A percentile compares a stretch with the other conserved stretches of the same genome.
Conservation (phyloP, 2,888 invertebrate species). For the Chrysotoxum bicinctum region DNA sequence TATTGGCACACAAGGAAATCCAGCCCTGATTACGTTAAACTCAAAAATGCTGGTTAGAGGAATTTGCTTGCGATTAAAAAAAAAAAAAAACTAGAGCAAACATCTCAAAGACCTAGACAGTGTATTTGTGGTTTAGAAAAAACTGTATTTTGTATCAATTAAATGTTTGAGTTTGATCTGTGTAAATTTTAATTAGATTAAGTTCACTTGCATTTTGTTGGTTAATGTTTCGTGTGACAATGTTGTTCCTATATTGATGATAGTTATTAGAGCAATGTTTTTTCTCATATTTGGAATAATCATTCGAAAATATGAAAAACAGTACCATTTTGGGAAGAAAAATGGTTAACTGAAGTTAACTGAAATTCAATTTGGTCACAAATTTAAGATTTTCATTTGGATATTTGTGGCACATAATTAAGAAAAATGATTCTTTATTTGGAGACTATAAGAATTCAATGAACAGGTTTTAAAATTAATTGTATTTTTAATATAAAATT, state of each 20-base stretch:
- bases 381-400: neutral
- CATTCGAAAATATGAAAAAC: neutral
- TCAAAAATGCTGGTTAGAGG: neutral
- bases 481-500: no score
- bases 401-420: neutral
- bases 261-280: neutral
- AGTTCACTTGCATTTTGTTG: neutral
- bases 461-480: no score
- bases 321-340: neutral
- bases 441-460: neutral
- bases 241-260: neutral
- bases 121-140: neutral
- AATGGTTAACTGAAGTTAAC: no score
- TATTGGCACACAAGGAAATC: no score
- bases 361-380: neutral
- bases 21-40: neutral
- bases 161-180: neutral
- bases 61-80: slow-evolving; percentile 1
- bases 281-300: neutral
- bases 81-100: slow-evolving; percentile 18
- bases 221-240: neutral
- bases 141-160: slow-evolving; percentile 2
- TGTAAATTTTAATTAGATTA: slow-evolving; percentile 10
- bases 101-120: neutral
- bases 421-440: neutral